These are phyloP conservation scores for Onychostruthus taczanowskii DNA, from an alignment of 2,113 vertebrate genomes.

Conservation along the genomic window DNA sequence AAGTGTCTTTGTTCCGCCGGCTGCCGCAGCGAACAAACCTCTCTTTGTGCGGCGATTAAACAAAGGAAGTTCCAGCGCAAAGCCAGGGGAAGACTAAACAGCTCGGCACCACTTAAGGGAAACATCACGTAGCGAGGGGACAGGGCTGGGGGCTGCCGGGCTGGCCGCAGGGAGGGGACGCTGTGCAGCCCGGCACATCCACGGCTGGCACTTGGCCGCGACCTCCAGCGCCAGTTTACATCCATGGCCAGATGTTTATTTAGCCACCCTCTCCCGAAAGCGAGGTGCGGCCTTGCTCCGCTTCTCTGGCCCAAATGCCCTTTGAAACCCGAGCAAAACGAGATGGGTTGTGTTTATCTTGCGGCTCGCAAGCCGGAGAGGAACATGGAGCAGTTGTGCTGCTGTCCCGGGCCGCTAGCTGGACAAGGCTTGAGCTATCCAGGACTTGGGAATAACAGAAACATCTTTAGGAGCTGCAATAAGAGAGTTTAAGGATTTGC, in stretches of 20 bases:
- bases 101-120: constrained; percentile 67
- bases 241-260: constrained; percentile 45
- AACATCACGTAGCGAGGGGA: constrained; percentile 63
- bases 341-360: not conserved
- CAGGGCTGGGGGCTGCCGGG: not conserved
- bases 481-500: not conserved
- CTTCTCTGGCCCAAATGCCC: constrained; percentile 28
- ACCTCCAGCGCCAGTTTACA: not conserved
- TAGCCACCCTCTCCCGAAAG: not conserved
- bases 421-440: not conserved
- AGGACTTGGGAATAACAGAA: not conserved
- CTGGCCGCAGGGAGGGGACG: not conserved
- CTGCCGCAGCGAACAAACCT: constrained; percentile 45
- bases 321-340: not conserved
- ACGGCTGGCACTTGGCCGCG: constrained; percentile 14
- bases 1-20: constrained; percentile 64
- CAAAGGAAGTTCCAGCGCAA: constrained; percentile 72
- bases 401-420: not conserved
- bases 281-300: constrained; percentile 37
- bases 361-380: not conserved
- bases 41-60: constrained; percentile 71
- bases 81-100: constrained; percentile 73
- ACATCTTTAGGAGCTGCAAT: accelerated
- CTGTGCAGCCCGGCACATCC: constrained; percentile 44
- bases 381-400: not conserved